Evolutionary conservation across 1,140 invertebrate genomes (phyloP).

Genomic region (Tyrophagus putrescentiae): DNA sequence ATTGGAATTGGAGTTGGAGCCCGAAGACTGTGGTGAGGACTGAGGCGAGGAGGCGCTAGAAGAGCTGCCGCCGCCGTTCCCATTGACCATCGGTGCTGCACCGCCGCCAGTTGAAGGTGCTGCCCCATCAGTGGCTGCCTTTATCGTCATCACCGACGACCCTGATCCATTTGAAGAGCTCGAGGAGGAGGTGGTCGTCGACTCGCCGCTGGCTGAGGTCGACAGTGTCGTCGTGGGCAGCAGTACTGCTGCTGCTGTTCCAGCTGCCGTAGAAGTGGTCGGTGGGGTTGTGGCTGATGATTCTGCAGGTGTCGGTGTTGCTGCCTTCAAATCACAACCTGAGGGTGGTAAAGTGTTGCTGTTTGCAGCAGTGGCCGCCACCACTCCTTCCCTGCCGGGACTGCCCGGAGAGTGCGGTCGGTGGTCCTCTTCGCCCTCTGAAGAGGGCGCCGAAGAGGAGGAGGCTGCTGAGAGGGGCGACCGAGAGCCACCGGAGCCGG

Average conservation of each 20-base stretch:
- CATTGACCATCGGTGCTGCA: too few relatives aligned
- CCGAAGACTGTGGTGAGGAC: constrained; percentile 21
- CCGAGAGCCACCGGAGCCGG: background rate
- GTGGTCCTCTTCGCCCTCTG: background rate
- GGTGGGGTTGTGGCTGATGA: background rate
- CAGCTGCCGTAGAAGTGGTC: background rate
- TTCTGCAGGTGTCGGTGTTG: background rate
- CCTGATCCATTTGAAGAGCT: background rate
- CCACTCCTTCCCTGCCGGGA: too few relatives aligned
- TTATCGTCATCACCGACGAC: background rate
- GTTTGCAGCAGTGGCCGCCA: too few relatives aligned
- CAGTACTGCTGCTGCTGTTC: background rate
- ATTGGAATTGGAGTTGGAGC: constrained; percentile 20
- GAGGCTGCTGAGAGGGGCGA: background rate
- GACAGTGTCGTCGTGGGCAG: background rate
- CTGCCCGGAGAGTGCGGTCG: background rate
- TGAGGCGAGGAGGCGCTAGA: background rate
- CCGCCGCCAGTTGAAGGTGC: background rate
- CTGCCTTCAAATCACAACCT: too few relatives aligned
- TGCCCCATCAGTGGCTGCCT: background rate
- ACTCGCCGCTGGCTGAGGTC: background rate
- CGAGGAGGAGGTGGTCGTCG: background rate
- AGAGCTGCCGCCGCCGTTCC: background rate
- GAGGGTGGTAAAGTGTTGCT: too few relatives aligned
- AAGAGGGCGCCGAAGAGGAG: background rate